Evolutionary conservation across 30 jellyfish, hydroid and myxozoan species (phyloP).

Genomic region (Euphysa ruthae): DNA sequence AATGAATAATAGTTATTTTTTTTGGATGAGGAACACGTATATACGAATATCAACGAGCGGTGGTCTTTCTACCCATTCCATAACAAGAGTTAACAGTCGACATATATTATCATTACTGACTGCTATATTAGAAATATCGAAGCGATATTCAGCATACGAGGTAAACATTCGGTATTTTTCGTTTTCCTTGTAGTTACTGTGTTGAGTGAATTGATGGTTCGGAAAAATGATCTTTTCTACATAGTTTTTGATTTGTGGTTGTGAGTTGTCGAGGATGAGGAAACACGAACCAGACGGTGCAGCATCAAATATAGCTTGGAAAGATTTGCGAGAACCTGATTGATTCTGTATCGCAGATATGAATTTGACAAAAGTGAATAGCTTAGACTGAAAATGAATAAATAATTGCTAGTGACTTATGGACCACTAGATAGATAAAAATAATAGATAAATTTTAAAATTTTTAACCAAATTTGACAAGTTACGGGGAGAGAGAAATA

Average conservation of each 20-base stretch:
- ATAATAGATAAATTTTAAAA: no score
- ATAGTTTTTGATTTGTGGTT: conserved; percentile 60
- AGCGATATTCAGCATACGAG: conserved; percentile 78
- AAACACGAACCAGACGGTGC: conserved; percentile 86
- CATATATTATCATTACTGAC: conserved; percentile 49
- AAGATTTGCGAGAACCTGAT: conserved; percentile 37
- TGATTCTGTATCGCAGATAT: conserved; percentile 80
- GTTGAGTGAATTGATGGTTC: conserved; percentile 38
- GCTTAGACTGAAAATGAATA: conserved; percentile 37
- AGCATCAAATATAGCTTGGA: conserved; percentile 56
- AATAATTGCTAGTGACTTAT: no score
- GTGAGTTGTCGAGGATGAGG: conserved; percentile 78
- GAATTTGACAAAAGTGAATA: conserved; percentile 80
- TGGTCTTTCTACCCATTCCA: conserved; percentile 97
- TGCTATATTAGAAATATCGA: conserved; percentile 64
- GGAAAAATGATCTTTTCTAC: conserved; percentile 85
- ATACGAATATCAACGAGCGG: conserved; percentile 87
- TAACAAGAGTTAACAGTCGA: conserved; percentile 40
- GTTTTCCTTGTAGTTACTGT: conserved; percentile 50
- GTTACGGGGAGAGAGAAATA: no score
- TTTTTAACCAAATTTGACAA: no score
- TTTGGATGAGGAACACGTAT: conserved; percentile 56
- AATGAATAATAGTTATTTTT: conserved; percentile 22
- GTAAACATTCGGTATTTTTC: conserved; percentile 46
- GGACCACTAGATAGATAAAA: no score